Evolutionary conservation across 2,797 vertebrate species (phyloP).

Genomic region (Poecile montanus): DNA sequence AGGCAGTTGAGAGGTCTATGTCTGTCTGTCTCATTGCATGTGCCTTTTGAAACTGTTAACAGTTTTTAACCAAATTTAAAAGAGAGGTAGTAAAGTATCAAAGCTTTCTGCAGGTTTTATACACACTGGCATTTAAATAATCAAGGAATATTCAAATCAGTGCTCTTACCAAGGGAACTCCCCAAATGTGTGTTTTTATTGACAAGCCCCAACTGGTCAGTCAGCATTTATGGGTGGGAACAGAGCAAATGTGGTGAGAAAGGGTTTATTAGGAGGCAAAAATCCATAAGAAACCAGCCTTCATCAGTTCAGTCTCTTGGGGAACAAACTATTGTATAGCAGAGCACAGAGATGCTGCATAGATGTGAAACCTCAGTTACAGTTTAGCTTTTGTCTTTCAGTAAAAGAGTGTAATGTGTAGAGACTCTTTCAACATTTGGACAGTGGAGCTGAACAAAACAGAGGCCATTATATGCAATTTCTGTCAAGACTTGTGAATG

Average conservation of each 20-base stretch:
- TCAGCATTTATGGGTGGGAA: neutral
- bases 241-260: neutral
- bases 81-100: neutral
- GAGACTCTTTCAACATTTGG: slow-evolving; percentile 21
- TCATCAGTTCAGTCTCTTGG: neutral
- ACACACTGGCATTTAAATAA: neutral
- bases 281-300: neutral
- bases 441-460: slow-evolving; percentile 6
- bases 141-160: neutral
- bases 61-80: neutral
- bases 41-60: neutral
- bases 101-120: neutral
- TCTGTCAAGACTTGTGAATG: slow-evolving; percentile 38
- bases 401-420: neutral
- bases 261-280: neutral
- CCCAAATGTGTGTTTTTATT: neutral
- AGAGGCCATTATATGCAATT: slow-evolving; percentile 5
- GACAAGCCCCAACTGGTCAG: neutral
- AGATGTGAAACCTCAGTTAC: neutral
- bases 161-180: neutral
- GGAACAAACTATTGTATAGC: neutral
- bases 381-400: slow-evolving; percentile 22
- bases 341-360: neutral
- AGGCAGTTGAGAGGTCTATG: neutral
- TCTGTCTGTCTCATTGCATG: neutral